phyloP scores from a whole-genome alignment of 2,797 vertebrate genomes.

The Eleutherodactylus coqui region DNA sequence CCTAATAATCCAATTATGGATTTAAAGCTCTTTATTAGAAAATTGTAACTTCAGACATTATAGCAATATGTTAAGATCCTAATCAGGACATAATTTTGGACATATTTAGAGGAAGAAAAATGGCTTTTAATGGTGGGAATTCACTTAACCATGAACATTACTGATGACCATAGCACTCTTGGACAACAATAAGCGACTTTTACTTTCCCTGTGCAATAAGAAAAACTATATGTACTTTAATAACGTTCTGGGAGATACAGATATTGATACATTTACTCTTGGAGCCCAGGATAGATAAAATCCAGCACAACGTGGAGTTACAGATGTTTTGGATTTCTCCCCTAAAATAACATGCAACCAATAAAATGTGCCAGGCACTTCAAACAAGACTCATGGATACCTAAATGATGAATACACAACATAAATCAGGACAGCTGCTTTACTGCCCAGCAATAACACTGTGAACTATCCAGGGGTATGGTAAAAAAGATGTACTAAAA shows the following conservation, averaged over 20 bases:
- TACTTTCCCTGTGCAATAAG: not conserved
- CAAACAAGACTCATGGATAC: conserved; percentile 81
- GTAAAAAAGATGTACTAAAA: conserved; percentile 65
- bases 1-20: no score
- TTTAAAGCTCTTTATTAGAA: no score
- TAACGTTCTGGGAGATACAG: not conserved
- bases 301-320: not conserved
- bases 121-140: no score
- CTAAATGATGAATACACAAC: conserved; percentile 81
- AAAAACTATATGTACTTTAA: not conserved
- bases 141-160: no score
- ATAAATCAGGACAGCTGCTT: conserved; percentile 74
- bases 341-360: not conserved
- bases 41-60: no score
- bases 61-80: no score
- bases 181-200: no score
- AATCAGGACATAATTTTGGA: no score
- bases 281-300: not conserved
- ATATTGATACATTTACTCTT: not conserved
- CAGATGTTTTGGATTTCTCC: not conserved
- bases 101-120: no score
- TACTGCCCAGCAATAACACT: conserved; percentile 69
- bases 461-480: conserved; percentile 68
- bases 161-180: no score
- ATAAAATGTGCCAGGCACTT: conserved; percentile 70